Base-by-base conservation (phyloP, 2,888 invertebrate species). In the Macrosiphum euphorbiae region DNA sequence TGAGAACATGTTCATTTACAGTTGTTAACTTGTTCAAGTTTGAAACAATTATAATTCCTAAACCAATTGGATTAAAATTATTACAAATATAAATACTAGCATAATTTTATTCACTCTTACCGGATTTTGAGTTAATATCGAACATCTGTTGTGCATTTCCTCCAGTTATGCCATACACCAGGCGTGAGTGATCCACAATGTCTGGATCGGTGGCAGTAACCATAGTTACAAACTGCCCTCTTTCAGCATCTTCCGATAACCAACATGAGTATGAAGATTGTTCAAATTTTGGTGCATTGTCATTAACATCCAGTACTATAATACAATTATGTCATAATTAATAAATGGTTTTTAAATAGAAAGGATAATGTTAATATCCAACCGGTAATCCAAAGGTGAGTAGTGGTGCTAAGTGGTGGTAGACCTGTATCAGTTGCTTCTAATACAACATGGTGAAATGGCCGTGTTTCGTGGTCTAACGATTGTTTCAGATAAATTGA, bases 151-250 rank as follows among this genome's bases (percentile, higher is more conserved):
- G 96, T 95, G 98, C 97, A 95, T 98, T 98, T 78, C 98, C 98
- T 86, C 97, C 97, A 3, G 98, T 97, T 94, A 99, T 98, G 92
- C 98, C 97, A 96, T 98, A 99, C 41, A 96, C 96, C 94, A 99
- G 96, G 92, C 97, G 97, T 94, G 96, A 96, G 93, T 97, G 97
- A 96, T 99, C 98, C 88, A 97, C 97, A 95, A 96, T 97, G 96
- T 99, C 99, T 0, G 98, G 97, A 96, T 99, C 99, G 96, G 98
- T 98, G 0, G 99, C 99, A 61, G 97, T 97, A 28, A 98, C 98
- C 95, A 98, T 97, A 55, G 98, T 98, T 87, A 99, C 98, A 95
- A 98, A 98, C 96, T 98, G 98, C 94, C 98, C 98, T 94, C 98
- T 97, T 95, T 97, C 97, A 85, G 98, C 98, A 96, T 98, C 97